Percentiles rank a stretch among this genome's conserved stretches.
These are phyloP conservation scores for Mus spicilegus DNA, from an alignment of 2,113 vertebrate species.

Conservation along the genomic window DNA sequence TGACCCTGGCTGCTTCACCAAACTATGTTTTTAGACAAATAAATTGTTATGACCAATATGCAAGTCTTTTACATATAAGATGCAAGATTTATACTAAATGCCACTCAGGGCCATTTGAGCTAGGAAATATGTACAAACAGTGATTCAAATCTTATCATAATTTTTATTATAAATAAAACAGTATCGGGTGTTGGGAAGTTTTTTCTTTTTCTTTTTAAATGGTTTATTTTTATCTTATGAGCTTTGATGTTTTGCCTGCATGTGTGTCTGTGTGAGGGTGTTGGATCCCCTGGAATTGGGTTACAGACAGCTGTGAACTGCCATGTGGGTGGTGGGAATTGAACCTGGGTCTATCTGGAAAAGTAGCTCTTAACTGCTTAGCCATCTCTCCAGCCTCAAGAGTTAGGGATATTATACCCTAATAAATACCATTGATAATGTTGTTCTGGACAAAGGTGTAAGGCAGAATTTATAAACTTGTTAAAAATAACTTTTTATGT, in stretches of 20 bases:
- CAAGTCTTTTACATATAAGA: not conserved
- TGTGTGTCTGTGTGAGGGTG: not conserved
- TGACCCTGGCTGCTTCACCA: not conserved
- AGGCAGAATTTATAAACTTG: slow-evolving; percentile 18
- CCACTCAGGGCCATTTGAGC: not conserved
- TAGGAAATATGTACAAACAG: not conserved
- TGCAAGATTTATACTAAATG: not conserved
- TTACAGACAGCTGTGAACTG: not conserved
- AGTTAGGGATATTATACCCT: slow-evolving; percentile 37
- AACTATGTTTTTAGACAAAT: not conserved
- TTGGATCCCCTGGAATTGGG: not conserved
- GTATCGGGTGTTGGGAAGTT: not conserved
- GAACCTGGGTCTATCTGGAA: not conserved
- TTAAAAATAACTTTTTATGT: not conserved
- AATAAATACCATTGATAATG: not conserved
- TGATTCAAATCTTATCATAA: slow-evolving; percentile 12
- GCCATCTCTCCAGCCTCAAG: not conserved
- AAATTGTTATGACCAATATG: not conserved
- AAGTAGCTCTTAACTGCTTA: not conserved
- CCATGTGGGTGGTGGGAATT: not conserved
- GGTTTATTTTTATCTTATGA: not conserved
- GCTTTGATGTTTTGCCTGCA: not conserved
- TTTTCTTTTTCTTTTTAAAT: not conserved
- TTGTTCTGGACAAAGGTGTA: not conserved
- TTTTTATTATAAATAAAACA: not conserved